A percentile compares a stretch with the other conserved stretches of the same genome.
phyloP scores from a whole-genome alignment of 2,113 vertebrate species.

The Colistium nudipinnis region DNA sequence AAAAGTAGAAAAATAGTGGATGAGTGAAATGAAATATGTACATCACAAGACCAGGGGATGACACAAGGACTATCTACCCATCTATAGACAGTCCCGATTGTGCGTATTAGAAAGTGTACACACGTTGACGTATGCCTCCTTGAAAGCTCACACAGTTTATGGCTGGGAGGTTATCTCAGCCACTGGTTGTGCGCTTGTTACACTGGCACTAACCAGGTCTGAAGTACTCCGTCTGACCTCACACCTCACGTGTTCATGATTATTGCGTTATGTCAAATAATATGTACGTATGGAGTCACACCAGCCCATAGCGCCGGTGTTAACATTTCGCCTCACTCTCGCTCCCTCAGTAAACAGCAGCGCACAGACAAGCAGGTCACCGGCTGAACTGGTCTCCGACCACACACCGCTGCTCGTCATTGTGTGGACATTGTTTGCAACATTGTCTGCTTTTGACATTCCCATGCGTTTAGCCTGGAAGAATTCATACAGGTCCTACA shows the following conservation, averaged over 20 bases:
- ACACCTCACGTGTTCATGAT: background rate
- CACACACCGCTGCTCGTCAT: slow-evolving; percentile 3
- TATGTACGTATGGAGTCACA: background rate
- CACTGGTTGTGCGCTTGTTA: slow-evolving; percentile 25
- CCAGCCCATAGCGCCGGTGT: background rate
- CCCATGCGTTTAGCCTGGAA: slow-evolving; percentile 50
- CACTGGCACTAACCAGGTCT: slow-evolving; percentile 7
- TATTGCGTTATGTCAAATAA: slow-evolving; percentile 6
- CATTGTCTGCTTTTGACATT: slow-evolving; percentile 43
- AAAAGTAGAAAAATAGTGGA: slow-evolving; percentile 27
- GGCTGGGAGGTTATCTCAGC: background rate
- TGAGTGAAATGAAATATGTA: background rate
- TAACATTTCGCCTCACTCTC: background rate
- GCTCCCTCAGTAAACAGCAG: background rate
- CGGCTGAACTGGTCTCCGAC: slow-evolving; percentile 50
- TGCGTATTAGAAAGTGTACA: background rate
- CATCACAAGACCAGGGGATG: background rate
- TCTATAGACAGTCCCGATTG: too few species aligned
- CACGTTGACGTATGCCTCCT: slow-evolving; percentile 18
- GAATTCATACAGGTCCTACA: slow-evolving; percentile 73
- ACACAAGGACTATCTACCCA: background rate
- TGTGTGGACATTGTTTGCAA: slow-evolving; percentile 32
- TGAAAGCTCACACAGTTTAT: slow-evolving; percentile 24
- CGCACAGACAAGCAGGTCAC: slow-evolving; percentile 23
- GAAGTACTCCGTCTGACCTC: background rate